Evolutionary conservation across 2,797 vertebrate genomes (phyloP).

Genomic region (Urophycis tenuis): DNA sequence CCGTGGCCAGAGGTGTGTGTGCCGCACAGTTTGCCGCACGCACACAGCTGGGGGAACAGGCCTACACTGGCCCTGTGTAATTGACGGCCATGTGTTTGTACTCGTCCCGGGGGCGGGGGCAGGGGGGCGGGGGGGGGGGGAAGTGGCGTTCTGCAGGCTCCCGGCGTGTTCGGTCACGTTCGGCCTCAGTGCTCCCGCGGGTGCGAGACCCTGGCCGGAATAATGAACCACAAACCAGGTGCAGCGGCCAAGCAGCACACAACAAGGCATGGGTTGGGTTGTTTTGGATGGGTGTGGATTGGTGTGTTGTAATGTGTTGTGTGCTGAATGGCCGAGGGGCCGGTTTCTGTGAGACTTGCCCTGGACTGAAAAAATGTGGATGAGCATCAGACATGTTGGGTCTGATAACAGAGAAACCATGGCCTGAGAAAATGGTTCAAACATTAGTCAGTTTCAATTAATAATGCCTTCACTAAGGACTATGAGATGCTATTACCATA

Average conservation of each 20-base stretch:
- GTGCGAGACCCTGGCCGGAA: neutral
- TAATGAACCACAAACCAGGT: neutral
- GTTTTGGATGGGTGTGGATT: too few species aligned
- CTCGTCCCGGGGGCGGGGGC: constrained; percentile 30
- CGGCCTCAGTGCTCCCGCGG: constrained; percentile 29
- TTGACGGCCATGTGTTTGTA: constrained; percentile 25
- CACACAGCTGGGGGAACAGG: constrained; percentile 31
- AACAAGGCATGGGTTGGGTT: too few species aligned
- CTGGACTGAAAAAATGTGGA: too few species aligned
- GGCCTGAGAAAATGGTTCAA: too few species aligned
- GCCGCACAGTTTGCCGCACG: constrained; percentile 17
- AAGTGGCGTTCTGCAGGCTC: constrained; percentile 13
- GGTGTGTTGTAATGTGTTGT: neutral
- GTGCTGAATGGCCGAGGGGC: neutral
- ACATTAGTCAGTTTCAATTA: too few species aligned
- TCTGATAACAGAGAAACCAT: neutral
- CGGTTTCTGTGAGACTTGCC: too few species aligned
- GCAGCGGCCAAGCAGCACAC: too few species aligned
- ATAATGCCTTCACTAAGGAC: too few species aligned
- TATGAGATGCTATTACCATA: too few species aligned
- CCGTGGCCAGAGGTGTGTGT: constrained; percentile 6
- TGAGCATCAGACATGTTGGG: too few species aligned
- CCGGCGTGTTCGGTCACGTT: constrained; percentile 55
- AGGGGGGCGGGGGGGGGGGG: neutral
- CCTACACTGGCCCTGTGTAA: constrained; percentile 41